phyloP scores from a whole-genome alignment of 2,888 invertebrate species.

The Ochropleura plecta region DNA sequence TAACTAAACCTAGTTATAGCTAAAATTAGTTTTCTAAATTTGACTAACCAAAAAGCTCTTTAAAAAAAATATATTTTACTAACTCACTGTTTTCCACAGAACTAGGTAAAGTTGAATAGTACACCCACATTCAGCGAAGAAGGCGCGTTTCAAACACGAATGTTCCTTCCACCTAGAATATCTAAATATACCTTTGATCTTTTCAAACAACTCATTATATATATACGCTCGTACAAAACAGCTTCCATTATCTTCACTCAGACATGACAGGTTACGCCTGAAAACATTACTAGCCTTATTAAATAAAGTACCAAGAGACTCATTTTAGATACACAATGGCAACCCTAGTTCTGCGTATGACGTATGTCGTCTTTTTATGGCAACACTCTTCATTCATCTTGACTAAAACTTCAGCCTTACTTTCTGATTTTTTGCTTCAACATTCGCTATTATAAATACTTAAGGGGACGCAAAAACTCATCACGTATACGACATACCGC shows the following conservation, averaged over 20 bases:
- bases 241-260: constrained; percentile 32
- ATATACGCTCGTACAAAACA: constrained; percentile 17
- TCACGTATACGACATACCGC: constrained; percentile 11
- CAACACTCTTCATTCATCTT: constrained; percentile 61
- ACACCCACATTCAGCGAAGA: too few species aligned
- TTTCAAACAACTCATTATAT: constrained; percentile 6
- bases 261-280: constrained; percentile 28
- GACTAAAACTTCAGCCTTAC: constrained; percentile 39
- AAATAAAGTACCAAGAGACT: constrained; percentile 50
- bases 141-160: neutral
- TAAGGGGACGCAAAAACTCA: constrained; percentile 28
- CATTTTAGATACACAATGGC: constrained; percentile 46
- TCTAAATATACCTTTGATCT: constrained; percentile 4
- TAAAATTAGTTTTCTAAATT: too few species aligned
- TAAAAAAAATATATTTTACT: too few species aligned
- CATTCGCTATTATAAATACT: constrained; percentile 33
- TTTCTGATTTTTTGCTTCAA: constrained; percentile 41
- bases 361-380: constrained; percentile 60
- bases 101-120: too few species aligned
- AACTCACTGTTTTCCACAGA: too few species aligned
- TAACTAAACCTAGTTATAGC: too few species aligned
- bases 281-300: constrained; percentile 48
- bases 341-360: constrained; percentile 43
- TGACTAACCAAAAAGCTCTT: too few species aligned
- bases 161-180: neutral